These are phyloP conservation scores for Sebastes schlegelii DNA, from an alignment of 2,113 vertebrate genomes.

Conservation along the genomic window DNA sequence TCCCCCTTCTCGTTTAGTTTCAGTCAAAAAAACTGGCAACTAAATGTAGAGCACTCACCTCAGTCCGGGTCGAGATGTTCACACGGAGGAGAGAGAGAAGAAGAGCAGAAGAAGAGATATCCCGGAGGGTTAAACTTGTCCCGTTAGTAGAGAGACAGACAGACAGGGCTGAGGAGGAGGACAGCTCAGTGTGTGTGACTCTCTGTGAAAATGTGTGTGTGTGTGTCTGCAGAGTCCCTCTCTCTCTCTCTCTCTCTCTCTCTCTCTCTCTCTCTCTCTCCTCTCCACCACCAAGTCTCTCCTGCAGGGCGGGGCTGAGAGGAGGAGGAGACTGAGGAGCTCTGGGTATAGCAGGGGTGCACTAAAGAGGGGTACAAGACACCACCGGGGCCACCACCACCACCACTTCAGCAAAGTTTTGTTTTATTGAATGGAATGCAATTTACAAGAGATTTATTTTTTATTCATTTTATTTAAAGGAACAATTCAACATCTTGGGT, in stretches of 20 bases:
- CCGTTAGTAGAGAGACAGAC: conserved; percentile 59
- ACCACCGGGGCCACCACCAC: background rate
- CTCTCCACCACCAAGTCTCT: conserved; percentile 57
- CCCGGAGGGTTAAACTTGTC: conserved; percentile 70
- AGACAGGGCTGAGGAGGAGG: conserved; percentile 20
- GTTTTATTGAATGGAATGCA: background rate
- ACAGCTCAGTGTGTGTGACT: conserved; percentile 24
- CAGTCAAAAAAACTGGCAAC: conserved; percentile 37
- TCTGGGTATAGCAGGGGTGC: conserved; percentile 37
- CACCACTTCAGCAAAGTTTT: background rate
- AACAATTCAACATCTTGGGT: background rate
- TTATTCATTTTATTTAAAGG: background rate
- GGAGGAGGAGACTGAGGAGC: conserved; percentile 71
- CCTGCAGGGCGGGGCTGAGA: conserved; percentile 74
- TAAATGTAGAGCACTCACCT: conserved; percentile 66
- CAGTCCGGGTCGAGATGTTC: conserved; percentile 57
- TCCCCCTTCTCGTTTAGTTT: conserved; percentile 49
- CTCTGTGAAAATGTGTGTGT: conserved; percentile 5
- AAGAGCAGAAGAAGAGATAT: conserved; percentile 17
- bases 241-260: conserved; percentile 40
- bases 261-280: conserved; percentile 45
- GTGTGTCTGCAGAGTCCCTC: conserved; percentile 61
- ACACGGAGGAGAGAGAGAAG: conserved; percentile 30
- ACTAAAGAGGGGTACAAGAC: background rate
- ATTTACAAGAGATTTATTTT: background rate